Percentiles rank a stretch among this genome's conserved stretches.
Conservation (phyloP, 2,113 vertebrate species). For the Corythoichthys intestinalis region DNA sequence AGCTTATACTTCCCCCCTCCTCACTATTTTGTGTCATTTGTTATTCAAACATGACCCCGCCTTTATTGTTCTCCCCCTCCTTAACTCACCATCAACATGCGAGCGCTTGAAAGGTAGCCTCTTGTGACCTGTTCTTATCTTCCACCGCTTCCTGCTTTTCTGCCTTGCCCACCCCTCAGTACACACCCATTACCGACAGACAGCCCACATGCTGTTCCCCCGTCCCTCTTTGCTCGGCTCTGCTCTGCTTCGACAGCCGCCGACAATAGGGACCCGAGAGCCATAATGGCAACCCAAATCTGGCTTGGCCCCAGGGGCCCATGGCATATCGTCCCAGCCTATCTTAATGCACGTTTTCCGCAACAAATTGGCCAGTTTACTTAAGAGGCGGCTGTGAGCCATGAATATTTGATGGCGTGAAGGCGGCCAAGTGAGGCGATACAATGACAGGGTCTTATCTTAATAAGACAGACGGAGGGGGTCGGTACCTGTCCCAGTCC, state of each 20-base stretch:
- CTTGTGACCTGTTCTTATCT: slow-evolving; percentile 45
- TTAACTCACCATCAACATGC: slow-evolving; percentile 31
- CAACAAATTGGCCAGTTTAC: slow-evolving; percentile 78
- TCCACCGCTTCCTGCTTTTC: slow-evolving; percentile 13
- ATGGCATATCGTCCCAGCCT: slow-evolving; percentile 57
- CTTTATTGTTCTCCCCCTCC: slow-evolving; percentile 21
- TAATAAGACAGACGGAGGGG: slow-evolving; percentile 72
- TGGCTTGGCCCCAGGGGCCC: slow-evolving; percentile 35
- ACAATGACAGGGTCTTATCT: slow-evolving; percentile 75
- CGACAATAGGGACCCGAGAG: slow-evolving; percentile 60
- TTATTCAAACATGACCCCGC: slow-evolving; percentile 47
- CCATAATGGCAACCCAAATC: slow-evolving; percentile 60
- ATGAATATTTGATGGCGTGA: slow-evolving; percentile 76
- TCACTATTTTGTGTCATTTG: slow-evolving; percentile 44
- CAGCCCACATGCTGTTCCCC: slow-evolving; percentile 31
- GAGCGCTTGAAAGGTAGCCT: slow-evolving; percentile 33
- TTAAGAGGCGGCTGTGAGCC: slow-evolving; percentile 70
- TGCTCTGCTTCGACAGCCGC: slow-evolving; percentile 25
- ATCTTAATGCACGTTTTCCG: slow-evolving; percentile 72
- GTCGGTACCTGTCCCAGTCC: slow-evolving; percentile 48
- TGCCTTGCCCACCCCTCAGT: slow-evolving; percentile 29
- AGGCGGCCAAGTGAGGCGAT: slow-evolving; percentile 53
- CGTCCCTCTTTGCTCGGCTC: slow-evolving; percentile 11
- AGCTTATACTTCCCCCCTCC: slow-evolving; percentile 10
- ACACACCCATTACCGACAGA: slow-evolving; percentile 43